A percentile compares a stretch with the other conserved stretches of the same genome.
Evolutionary conservation across 2,113 vertebrate genomes (phyloP).

Genomic region (Vicugna pacos): DNA sequence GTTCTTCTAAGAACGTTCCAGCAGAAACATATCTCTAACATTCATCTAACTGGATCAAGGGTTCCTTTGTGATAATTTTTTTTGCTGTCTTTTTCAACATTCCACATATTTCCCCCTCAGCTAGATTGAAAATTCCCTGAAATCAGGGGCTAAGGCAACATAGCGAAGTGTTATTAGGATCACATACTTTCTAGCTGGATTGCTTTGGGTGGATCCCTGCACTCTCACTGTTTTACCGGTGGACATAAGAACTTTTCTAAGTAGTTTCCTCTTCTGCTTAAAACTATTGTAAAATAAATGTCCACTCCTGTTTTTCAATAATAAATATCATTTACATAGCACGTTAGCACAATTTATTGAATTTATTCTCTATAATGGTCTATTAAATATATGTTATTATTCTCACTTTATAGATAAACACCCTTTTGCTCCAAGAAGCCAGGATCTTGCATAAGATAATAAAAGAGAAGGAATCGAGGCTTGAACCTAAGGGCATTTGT

Average conservation of each 20-base stretch:
- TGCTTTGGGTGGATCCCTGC: background rate
- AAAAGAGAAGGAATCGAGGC: background rate
- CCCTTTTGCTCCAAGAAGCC: background rate
- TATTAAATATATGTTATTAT: background rate
- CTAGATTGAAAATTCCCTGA: background rate
- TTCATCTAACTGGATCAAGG: background rate
- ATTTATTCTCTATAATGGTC: constrained; percentile 25
- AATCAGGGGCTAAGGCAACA: background rate
- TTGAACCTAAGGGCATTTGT: background rate
- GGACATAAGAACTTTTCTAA: background rate
- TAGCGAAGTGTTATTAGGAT: background rate
- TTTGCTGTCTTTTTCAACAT: background rate
- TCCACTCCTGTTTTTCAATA: background rate
- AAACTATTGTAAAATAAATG: background rate
- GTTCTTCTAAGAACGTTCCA: background rate
- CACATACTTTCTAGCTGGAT: background rate
- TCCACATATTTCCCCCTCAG: background rate
- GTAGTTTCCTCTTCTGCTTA: background rate
- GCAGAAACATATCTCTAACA: background rate
- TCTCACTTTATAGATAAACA: background rate
- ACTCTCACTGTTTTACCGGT: background rate
- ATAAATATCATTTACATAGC: background rate
- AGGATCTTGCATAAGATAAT: background rate
- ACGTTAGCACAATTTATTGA: background rate
- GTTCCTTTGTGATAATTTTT: background rate